These are phyloP conservation scores for Bellardia bayeri DNA, from an alignment of 2,888 invertebrate genomes.

Conservation along the genomic window DNA sequence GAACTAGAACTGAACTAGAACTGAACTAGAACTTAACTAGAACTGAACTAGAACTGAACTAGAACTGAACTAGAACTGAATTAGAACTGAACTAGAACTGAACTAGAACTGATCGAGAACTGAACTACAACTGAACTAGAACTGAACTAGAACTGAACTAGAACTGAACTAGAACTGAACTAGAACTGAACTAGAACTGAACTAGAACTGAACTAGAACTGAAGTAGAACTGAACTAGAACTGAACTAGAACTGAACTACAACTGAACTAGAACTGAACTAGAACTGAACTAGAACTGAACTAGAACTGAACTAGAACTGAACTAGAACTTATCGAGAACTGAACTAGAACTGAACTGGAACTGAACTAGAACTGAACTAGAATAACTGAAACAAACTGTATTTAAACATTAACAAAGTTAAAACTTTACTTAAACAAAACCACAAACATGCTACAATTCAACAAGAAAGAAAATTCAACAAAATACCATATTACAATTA, in stretches of 20 bases:
- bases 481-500: too few species aligned
- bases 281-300: constrained; percentile 6
- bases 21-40: constrained; percentile 8
- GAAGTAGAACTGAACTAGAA: constrained; percentile 9
- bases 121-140: constrained; percentile 9
- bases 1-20: constrained; percentile 14
- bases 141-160: constrained; percentile 11
- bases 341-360: constrained; percentile 1
- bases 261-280: constrained; percentile 11
- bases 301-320: constrained; percentile 3
- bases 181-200: constrained; percentile 11
- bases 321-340: constrained; percentile 2
- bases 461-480: too few species aligned
- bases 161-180: constrained; percentile 11
- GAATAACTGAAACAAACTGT: neutral
- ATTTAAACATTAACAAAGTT: too few species aligned
- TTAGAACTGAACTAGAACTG: constrained; percentile 9
- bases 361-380: constrained; percentile 1
- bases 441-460: too few species aligned
- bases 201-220: constrained; percentile 11
- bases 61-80: constrained; percentile 11
- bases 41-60: constrained; percentile 11
- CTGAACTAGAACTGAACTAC: constrained; percentile 6
- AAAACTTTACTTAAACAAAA: too few species aligned
- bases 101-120: constrained; percentile 8